Conservation (phyloP, 2,113 vertebrate genomes). For the Heterocephalus glaber region DNA sequence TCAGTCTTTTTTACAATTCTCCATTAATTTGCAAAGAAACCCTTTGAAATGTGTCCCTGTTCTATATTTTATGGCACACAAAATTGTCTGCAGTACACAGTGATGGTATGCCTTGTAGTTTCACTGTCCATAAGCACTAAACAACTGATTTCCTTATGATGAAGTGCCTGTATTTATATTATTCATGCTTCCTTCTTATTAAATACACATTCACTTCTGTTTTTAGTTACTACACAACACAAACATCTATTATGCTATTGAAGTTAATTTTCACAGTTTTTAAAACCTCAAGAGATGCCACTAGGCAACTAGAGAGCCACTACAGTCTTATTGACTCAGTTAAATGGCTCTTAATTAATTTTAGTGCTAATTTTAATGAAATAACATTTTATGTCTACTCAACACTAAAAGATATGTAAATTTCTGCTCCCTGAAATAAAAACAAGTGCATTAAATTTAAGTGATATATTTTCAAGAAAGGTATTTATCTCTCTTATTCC, state of each 20-base stretch:
- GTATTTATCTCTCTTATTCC: not conserved
- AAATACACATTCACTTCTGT: not conserved
- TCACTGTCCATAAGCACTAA: not conserved
- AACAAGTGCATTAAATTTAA: not conserved
- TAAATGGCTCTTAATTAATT: conserved; percentile 3
- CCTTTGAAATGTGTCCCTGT: not conserved
- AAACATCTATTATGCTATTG: not conserved
- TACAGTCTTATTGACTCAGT: not conserved
- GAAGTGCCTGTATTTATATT: not conserved
- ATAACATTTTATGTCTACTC: not conserved
- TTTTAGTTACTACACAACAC: not conserved
- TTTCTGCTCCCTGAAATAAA: conserved; percentile 7
- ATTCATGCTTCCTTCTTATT: not conserved
- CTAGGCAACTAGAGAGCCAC: not conserved
- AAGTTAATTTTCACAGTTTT: conserved; percentile 24
- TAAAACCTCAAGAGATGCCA: not conserved
- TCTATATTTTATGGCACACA: not conserved
- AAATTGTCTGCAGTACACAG: not conserved
- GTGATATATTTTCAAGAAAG: not conserved
- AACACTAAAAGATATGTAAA: not conserved
- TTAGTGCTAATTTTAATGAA: conserved; percentile 16
- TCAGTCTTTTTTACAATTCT: not conserved
- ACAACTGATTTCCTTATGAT: not conserved
- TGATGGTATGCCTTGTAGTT: not conserved
- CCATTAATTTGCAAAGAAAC: not conserved